These are phyloP conservation scores for Drosophila crucigera DNA, from an alignment of 2,888 invertebrate genomes.

Conservation along the genomic window DNA sequence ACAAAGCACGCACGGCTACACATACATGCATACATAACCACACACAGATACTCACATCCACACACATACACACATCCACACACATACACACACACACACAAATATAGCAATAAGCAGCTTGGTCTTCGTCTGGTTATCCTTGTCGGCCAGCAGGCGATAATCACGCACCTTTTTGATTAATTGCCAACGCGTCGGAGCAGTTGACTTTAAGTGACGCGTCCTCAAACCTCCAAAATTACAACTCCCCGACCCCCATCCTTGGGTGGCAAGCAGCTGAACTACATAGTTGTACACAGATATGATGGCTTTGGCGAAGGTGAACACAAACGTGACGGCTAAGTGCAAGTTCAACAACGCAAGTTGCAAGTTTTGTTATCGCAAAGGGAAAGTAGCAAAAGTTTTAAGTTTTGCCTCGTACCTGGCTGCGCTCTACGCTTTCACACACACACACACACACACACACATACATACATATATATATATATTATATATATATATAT, in stretches of 20 bases:
- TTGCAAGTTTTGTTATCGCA: conserved; percentile 71
- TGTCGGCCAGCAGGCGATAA: conserved; percentile 60
- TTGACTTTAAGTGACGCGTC: conserved; percentile 56
- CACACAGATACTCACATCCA: neutral
- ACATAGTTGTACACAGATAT: conserved; percentile 12
- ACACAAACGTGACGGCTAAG: conserved; percentile 59
- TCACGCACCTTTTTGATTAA: conserved; percentile 83
- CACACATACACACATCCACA: neutral
- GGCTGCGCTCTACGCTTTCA: conserved; percentile 27
- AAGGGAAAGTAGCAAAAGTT: conserved; percentile 50
- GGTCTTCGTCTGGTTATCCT: conserved; percentile 29
- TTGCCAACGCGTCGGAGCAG: conserved; percentile 69
- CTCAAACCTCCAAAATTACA: conserved; percentile 5
- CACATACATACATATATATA: neutral
- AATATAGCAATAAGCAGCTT: conserved; percentile 44
- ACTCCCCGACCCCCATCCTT: neutral
- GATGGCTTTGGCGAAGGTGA: conserved; percentile 24
- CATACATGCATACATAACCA: conserved; percentile 12
- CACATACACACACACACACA: conserved; percentile 8
- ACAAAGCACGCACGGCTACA: conserved; percentile 26
- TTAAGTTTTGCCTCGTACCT: conserved; percentile 51
- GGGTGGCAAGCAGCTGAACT: neutral
- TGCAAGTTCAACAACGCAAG: conserved; percentile 73
- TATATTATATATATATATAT: neutral
- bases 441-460: neutral